Evolutionary conservation across 2,797 vertebrate species (phyloP).

Genomic region (Phrynocephalus forsythii): DNA sequence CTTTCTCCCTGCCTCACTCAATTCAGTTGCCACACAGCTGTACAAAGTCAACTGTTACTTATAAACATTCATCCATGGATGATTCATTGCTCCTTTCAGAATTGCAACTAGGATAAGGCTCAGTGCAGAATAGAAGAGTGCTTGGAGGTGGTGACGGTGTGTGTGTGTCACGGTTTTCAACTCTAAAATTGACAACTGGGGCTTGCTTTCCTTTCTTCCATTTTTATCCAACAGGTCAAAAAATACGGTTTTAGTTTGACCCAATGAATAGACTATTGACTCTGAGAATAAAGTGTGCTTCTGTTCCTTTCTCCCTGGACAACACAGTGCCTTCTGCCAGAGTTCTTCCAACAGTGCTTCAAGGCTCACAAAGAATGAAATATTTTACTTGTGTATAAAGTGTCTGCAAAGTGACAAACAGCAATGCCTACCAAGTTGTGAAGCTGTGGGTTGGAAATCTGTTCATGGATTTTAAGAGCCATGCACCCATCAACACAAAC

Average conservation of each 20-base stretch:
- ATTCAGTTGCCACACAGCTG: not conserved
- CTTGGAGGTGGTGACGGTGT: not conserved
- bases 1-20: not conserved
- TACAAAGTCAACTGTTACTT: constrained; percentile 11
- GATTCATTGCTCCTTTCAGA: constrained; percentile 8
- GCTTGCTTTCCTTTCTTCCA: not conserved
- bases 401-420: not conserved
- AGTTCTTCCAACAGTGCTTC: not conserved
- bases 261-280: not conserved
- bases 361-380: not conserved
- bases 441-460: not conserved
- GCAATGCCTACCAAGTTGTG: not conserved
- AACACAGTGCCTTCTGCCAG: not conserved
- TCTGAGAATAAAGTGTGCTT: not conserved
- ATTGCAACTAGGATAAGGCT: not conserved
- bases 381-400: not conserved
- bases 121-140: not conserved
- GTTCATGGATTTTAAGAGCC: not conserved
- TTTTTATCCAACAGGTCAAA: not conserved
- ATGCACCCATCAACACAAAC: not conserved
- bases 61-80: not conserved
- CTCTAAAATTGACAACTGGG: not conserved
- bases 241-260: not conserved
- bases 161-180: not conserved
- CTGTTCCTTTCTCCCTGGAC: not conserved